Evolutionary conservation across 2,888 invertebrate genomes (phyloP).

Genomic region (Heteromyza rotundicornis): DNA sequence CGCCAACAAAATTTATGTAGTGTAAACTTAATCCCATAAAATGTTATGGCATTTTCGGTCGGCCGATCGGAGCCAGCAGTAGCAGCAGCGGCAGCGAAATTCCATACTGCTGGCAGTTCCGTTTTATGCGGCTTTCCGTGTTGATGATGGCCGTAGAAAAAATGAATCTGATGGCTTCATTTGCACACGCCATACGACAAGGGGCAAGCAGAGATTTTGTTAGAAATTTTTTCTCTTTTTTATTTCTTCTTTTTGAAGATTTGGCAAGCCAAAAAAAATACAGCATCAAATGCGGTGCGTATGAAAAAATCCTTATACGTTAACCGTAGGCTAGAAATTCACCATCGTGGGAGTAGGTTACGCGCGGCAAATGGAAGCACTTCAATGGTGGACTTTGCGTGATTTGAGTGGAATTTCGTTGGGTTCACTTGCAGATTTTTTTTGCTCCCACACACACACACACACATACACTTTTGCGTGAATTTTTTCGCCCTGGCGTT

Average conservation of each 20-base stretch:
- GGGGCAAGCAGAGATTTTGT: conserved; percentile 27
- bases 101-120: background rate
- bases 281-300: background rate
- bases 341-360: background rate
- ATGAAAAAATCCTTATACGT: too few species aligned
- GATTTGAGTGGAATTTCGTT: background rate
- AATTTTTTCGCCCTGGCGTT: background rate
- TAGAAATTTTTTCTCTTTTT: background rate
- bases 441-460: background rate
- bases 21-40: conserved; percentile 55
- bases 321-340: background rate
- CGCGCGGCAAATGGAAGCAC: too few species aligned
- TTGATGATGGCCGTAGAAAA: background rate
- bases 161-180: conserved; percentile 38
- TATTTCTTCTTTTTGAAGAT: background rate
- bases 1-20: conserved; percentile 54
- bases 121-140: background rate
- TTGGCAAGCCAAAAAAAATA: too few species aligned
- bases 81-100: background rate
- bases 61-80: too few species aligned
- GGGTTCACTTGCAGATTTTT: background rate
- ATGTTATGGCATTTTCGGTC: conserved; percentile 43
- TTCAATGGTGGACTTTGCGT: background rate
- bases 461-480: background rate
- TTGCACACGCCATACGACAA: conserved; percentile 22